Percentiles rank a stretch among this genome's conserved stretches.
Conservation (phyloP, 2,888 invertebrate genomes). For the Philhelius pedissequus region DNA sequence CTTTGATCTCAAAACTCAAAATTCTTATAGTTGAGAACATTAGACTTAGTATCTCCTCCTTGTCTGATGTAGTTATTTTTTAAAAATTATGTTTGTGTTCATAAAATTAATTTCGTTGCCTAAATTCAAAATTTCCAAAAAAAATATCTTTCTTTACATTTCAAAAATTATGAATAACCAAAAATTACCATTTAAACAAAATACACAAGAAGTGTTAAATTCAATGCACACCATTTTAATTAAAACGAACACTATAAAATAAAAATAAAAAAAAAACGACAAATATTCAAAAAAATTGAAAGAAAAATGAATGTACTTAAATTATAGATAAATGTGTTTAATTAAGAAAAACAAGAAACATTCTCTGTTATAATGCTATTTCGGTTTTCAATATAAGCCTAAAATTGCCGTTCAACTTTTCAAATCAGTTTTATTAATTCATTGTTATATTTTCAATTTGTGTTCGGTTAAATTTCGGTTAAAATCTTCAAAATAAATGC, state of each 20-base stretch:
- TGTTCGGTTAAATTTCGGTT: conserved; percentile 9
- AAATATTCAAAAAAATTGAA: conserved; percentile 35
- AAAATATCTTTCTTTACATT: neutral
- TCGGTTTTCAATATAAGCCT: conserved; percentile 20
- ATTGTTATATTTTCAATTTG: conserved; percentile 6
- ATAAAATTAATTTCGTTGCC: neutral
- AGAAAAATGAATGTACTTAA: conserved; percentile 56
- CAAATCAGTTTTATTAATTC: conserved; percentile 21
- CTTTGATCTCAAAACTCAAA: neutral
- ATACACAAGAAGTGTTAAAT: conserved; percentile 38
- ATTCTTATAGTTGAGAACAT: neutral
- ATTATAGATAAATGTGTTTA: conserved; percentile 60
- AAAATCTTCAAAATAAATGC: conserved; percentile 20
- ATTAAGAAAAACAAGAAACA: conserved; percentile 7
- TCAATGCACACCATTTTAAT: conserved; percentile 36
- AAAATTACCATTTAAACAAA: neutral
- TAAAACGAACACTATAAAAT: neutral
- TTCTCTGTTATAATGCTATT: conserved; percentile 28
- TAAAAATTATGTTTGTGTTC: neutral
- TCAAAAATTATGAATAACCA: neutral
- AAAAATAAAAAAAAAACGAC: conserved; percentile 3
- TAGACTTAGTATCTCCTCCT: neutral
- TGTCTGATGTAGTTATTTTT: neutral
- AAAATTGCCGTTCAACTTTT: conserved; percentile 38
- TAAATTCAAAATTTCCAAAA: conserved; percentile 36